A percentile compares a stretch with the other conserved stretches of the same genome.
Evolutionary conservation across 2,113 vertebrate genomes (phyloP).

Genomic region (Mastomys coucha): DNA sequence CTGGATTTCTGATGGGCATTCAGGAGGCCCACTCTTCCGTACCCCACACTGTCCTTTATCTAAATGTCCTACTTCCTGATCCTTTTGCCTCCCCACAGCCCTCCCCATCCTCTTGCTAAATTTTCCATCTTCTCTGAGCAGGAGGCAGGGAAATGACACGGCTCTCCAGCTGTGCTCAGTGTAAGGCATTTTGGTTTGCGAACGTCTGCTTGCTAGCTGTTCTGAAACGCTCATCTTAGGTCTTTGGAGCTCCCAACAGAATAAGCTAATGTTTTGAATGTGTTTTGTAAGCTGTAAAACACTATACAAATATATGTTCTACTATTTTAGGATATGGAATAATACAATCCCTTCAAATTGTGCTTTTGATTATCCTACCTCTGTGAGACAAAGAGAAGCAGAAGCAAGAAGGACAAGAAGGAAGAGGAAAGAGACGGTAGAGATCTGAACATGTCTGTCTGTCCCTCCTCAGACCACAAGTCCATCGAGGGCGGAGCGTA

Average conservation of each 20-base stretch:
- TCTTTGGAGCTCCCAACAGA: constrained; percentile 69
- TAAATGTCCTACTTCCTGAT: constrained; percentile 69
- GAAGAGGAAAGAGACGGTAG: background rate
- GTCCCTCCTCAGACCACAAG: background rate
- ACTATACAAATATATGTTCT: constrained; percentile 63
- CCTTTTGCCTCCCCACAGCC: constrained; percentile 28
- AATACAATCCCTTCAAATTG: constrained; percentile 56
- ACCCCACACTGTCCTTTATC: constrained; percentile 28
- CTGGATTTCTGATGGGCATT: background rate
- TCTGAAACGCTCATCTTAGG: constrained; percentile 66
- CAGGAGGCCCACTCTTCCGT: background rate
- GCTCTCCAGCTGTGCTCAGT: constrained; percentile 69
- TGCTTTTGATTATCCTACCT: constrained; percentile 37
- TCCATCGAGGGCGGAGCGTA: background rate
- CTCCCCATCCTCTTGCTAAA: constrained; percentile 63
- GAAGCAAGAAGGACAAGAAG: background rate
- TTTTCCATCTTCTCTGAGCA: constrained; percentile 64
- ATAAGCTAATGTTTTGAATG: constrained; percentile 70
- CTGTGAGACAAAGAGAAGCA: constrained; percentile 25
- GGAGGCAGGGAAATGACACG: constrained; percentile 53
- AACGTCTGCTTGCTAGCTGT: constrained; percentile 62
- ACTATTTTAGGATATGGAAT: constrained; percentile 67
- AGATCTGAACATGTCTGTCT: background rate
- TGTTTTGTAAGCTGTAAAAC: constrained; percentile 74
- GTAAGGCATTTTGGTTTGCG: constrained; percentile 60